phyloP scores from a whole-genome alignment of 30 jellyfish, hydroid and myxozoan species.

The Aurelia coerulea region DNA sequence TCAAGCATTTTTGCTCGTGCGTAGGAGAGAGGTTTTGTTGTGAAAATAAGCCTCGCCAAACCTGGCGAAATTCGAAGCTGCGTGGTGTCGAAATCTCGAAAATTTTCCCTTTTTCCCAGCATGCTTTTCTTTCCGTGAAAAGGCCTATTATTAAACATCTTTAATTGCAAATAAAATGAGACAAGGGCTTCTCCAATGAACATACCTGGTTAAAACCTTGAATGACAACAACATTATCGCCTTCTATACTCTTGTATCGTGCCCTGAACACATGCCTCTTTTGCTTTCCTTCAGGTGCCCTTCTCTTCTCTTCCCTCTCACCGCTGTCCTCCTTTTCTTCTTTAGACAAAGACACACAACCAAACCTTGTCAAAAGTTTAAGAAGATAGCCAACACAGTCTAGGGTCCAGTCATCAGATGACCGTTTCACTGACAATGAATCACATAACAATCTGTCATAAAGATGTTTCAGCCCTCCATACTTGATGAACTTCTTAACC shows the following conservation, averaged over 20 bases:
- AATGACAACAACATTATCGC: constrained; percentile 92
- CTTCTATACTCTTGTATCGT: constrained; percentile 95
- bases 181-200: too few species aligned
- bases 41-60: too few species aligned
- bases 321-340: constrained; percentile 68
- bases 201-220: constrained; percentile 92
- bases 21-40: too few species aligned
- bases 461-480: constrained; percentile 83
- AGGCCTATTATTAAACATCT: too few species aligned
- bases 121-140: too few species aligned
- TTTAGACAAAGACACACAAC: constrained; percentile 67
- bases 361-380: constrained; percentile 91
- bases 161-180: too few species aligned
- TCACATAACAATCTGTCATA: constrained; percentile 65
- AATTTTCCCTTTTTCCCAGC: too few species aligned
- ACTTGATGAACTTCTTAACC: constrained; percentile 80
- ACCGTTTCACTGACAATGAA: constrained; percentile 36
- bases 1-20: too few species aligned
- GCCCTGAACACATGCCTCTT: constrained; percentile 91
- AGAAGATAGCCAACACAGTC: constrained; percentile 82
- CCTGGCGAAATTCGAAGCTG: too few species aligned
- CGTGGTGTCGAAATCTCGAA: too few species aligned
- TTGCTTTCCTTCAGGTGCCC: constrained; percentile 27
- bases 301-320: constrained; percentile 59
- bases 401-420: constrained; percentile 88